Percentiles rank a stretch among this genome's conserved stretches.
Evolutionary conservation across 2,888 invertebrate genomes (phyloP).

Genomic region (Netelia melanura): DNA sequence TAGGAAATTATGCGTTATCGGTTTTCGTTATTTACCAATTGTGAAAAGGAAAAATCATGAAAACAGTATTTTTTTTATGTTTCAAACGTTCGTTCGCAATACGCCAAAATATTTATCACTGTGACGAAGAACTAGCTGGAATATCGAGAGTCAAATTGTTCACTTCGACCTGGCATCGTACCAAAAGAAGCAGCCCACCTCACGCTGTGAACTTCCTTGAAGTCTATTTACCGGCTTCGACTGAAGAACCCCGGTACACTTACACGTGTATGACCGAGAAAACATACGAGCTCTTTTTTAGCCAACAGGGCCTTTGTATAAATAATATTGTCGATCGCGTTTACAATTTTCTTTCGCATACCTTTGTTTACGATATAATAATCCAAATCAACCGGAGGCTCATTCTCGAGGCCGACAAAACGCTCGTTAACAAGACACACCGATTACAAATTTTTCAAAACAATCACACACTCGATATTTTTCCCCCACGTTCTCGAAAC

Average conservation of each 20-base stretch:
- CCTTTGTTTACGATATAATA: neutral
- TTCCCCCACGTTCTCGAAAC: no score
- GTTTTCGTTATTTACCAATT: neutral
- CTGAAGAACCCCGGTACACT: neutral
- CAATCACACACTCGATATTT: neutral
- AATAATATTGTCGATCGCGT: conserved; percentile 34
- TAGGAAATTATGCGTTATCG: neutral
- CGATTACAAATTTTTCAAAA: neutral
- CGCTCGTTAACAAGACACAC: neutral
- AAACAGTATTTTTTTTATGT: neutral
- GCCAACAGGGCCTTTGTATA: conserved; percentile 9
- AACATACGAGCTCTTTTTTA: neutral
- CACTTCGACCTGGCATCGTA: conserved; percentile 26
- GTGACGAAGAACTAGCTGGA: conserved; percentile 12
- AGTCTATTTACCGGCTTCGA: conserved; percentile 41
- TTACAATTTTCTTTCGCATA: neutral
- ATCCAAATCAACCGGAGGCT: neutral
- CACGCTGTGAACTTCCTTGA: conserved; percentile 35
- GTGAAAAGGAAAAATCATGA: conserved; percentile 4
- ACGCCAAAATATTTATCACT: conserved; percentile 19
- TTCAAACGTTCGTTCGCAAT: neutral
- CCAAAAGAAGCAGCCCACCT: conserved; percentile 11
- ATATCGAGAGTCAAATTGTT: neutral
- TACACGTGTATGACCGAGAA: neutral
- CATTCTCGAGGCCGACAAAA: neutral